Evolutionary conservation across 2,797 vertebrate species (phyloP), one percentile per base, ranked within the genome.

Genomic region (Pempheris klunzingeri): DNA sequence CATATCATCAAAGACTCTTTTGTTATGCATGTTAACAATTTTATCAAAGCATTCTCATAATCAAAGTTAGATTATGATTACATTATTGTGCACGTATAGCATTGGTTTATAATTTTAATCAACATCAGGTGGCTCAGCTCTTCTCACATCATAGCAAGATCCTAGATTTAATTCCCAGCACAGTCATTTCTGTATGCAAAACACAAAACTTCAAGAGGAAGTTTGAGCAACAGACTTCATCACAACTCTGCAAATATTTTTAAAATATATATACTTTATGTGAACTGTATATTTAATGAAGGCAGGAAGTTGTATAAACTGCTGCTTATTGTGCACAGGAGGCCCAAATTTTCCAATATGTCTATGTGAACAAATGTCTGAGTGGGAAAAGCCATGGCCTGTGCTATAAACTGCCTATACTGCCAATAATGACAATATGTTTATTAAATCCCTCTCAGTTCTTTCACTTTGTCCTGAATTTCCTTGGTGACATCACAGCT

Each of bases 41-140:
- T 77, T 60, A 86, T 91, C 82, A 87, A 84, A 88, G 81, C 22
- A 11, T 73, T 71, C 60, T 87, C 55, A 28, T 77, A 79, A 84
- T 90, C 87, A 89, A 85, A 87, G 68, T 36, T 43, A 62, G 71
- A 64, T 71, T 61, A 47, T 87, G 74, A 88, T 85, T 70, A 77
- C 57, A 85, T 74, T 83, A 72, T 53, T 72, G 49, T 39, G 50
- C 83, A 47, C 61, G 55, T 67, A 20, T 36, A 77, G 71, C 34
- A 47, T 28, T 12, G 18, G 72, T 77, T 63, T 73, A 49, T 62
- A n/a, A 61, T 87, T 61, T 54, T 20, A 81, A 85, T 78, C 70
- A 78, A 38, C 0, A 0, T 22, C 24, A 73, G 11, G 20, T 58
- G 39, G 26, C 15, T 71, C 15, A 8, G 47, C 8, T 60, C 18